phyloP scores from a whole-genome alignment of 1,140 invertebrate species.

The Ptiloglossa arizonensis region DNA sequence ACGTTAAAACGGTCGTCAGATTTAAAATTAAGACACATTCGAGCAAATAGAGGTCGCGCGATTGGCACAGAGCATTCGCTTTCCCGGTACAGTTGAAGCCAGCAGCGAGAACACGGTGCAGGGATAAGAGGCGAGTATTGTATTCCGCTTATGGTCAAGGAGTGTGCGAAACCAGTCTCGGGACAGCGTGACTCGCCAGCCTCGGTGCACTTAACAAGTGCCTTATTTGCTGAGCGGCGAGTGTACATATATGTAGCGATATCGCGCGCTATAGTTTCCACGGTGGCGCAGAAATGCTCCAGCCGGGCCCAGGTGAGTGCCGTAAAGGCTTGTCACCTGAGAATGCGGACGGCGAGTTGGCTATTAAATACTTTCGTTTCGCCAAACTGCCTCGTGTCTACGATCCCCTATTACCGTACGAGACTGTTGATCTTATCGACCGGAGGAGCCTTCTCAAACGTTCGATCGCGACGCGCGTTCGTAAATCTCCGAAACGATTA shows the following conservation, averaged over 20 bases:
- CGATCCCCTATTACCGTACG: not conserved
- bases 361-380: slow-evolving; percentile 33
- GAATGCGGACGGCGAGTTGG: slow-evolving; percentile 45
- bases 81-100: not conserved
- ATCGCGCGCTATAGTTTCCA: slow-evolving; percentile 53
- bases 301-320: slow-evolving; percentile 51
- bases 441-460: not conserved
- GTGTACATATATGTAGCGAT: slow-evolving; percentile 61
- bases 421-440: not conserved
- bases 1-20: not conserved
- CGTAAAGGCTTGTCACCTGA: slow-evolving; percentile 66
- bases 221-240: slow-evolving; percentile 73
- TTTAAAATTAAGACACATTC: not conserved
- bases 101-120: not conserved
- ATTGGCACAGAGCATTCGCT: not conserved
- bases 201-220: slow-evolving; percentile 72
- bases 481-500: too few relatives aligned
- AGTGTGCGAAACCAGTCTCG: slow-evolving; percentile 67
- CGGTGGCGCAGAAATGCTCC: slow-evolving; percentile 49
- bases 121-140: slow-evolving; percentile 61
- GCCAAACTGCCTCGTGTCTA: slow-evolving; percentile 13
- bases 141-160: slow-evolving; percentile 75
- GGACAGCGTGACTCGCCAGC: slow-evolving; percentile 48
- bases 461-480: not conserved
- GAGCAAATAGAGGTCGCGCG: not conserved